phyloP scores from a whole-genome alignment of 2,797 vertebrate species.

The Menidia menidia region DNA sequence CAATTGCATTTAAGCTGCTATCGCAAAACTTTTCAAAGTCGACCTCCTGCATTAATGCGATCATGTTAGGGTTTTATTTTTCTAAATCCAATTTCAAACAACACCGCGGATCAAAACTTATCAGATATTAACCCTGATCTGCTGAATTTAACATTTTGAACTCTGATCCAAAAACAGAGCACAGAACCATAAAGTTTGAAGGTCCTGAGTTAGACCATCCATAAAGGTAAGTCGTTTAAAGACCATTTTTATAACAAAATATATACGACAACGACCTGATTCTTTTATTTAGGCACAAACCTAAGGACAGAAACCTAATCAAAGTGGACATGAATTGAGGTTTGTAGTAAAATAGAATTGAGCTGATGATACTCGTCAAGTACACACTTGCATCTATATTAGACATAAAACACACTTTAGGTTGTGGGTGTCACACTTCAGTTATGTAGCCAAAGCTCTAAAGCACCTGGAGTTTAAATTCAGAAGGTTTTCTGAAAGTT shows the following conservation, averaged over 20 bases:
- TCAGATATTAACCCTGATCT: background rate
- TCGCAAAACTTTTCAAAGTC: constrained; percentile 4
- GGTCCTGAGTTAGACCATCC: too few species aligned
- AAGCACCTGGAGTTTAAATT: background rate
- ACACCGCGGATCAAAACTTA: constrained; percentile 8
- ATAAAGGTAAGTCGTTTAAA: too few species aligned
- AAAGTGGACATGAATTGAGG: background rate
- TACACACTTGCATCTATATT: background rate
- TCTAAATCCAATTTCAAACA: constrained; percentile 5
- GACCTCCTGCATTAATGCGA: background rate
- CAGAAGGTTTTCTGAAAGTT: background rate
- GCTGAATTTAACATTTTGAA: background rate
- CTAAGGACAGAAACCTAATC: background rate
- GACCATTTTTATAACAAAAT: too few species aligned
- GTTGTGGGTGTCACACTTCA: background rate
- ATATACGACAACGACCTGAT: background rate
- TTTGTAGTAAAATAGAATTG: background rate
- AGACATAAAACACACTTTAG: background rate
- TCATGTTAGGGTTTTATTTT: constrained; percentile 3
- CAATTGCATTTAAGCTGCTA: background rate
- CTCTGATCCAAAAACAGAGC: background rate
- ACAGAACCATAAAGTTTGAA: background rate
- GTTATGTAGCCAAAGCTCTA: background rate
- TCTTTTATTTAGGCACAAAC: background rate
- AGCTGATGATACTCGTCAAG: background rate